These are phyloP conservation scores for Petrocephalus sullivani DNA, from an alignment of 2,797 vertebrate species.

Conservation along the genomic window DNA sequence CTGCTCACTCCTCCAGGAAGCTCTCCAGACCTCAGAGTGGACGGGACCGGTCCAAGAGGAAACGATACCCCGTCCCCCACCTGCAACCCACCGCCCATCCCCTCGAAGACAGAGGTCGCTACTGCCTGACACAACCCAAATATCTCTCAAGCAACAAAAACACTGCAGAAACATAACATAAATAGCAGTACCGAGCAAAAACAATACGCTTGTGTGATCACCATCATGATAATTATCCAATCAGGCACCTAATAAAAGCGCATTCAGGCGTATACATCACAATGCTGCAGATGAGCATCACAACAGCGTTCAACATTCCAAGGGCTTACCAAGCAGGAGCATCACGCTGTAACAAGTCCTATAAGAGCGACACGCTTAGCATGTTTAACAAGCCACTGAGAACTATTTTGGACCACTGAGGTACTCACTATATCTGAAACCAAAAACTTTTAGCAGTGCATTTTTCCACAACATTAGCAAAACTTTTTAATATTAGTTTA, in stretches of 20 bases:
- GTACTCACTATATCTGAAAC: background rate
- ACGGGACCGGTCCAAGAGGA: background rate
- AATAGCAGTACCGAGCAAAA: background rate
- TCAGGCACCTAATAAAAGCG: background rate
- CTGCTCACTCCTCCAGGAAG: background rate
- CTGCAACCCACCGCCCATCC: background rate
- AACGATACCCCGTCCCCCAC: background rate
- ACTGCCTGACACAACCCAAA: background rate
- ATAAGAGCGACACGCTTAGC: background rate
- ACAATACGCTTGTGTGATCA: background rate
- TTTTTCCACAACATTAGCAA: background rate
- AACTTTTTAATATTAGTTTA: background rate
- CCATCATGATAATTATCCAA: background rate
- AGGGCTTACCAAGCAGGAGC: background rate
- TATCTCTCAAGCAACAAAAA: background rate
- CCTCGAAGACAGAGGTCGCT: background rate
- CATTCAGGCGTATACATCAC: background rate
- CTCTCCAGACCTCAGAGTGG: background rate
- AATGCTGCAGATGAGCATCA: background rate
- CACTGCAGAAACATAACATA: background rate
- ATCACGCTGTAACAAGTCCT: background rate
- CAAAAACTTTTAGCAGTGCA: background rate
- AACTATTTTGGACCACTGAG: background rate
- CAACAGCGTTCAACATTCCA: background rate
- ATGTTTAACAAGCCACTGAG: background rate